Base-by-base conservation (phyloP, 2,113 vertebrate species). In the Sterrhoptilus dennistouni region DNA sequence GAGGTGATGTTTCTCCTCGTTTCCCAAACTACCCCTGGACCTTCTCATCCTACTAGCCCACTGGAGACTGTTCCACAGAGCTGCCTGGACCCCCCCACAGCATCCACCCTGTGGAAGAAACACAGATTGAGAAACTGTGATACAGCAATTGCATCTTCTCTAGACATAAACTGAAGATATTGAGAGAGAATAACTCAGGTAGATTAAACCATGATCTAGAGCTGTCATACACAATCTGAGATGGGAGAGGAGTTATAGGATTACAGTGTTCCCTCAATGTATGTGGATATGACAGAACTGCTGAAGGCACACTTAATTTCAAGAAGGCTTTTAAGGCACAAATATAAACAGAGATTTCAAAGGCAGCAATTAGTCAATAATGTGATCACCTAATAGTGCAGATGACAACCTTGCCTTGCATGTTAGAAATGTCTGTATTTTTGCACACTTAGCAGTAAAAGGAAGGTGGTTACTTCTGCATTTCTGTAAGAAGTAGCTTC, bases 21-120 rank as follows among this genome's bases (percentile, higher is more conserved):
- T 83, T 88, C 56, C 47, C 93, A 93, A 86, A 92, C 87, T 29
- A 93, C 9, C 59, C 84, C 22, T 80, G 78, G 84, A 93, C 45
- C 66, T 94, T 95, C 89, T 94, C 93, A 95, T 96, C 75, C 75
- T 96, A 91, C 66, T 61, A 93, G 66, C 66, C 82, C 87, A 85
- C 11, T 88, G 87, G 54, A 94, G 94, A 83, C 38, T 81, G 79
- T 88, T 91, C 47, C 90, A 80, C 66, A 95, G 78, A 92, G 75
- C 60, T 95, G 78, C 35, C 54, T 90, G 90, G 91, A 94, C 71
- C 29, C 53, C 57, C 66, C 59, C 82, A 86, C 66, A 96, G 75
- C 71, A 90, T 93, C 47, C 82, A 83, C 59, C 92, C 94, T 95
- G 90, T 22, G 68, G 44, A 93, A 96, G 79, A 94, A 96, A 93